Conservation (phyloP, 2,888 invertebrate species). For the Drosophila barbarae region DNA sequence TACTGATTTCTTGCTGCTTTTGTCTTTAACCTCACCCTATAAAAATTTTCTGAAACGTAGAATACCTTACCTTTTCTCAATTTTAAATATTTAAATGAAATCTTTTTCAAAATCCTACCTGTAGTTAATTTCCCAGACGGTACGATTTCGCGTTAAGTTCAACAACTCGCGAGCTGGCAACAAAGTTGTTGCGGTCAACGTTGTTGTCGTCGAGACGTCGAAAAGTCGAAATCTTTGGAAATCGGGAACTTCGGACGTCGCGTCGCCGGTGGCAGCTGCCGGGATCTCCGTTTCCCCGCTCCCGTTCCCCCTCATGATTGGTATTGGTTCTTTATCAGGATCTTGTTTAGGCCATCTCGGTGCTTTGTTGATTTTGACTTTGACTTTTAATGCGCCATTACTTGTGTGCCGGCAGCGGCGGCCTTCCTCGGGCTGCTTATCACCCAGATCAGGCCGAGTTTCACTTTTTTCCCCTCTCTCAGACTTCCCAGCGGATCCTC, state of each 20-base stretch:
- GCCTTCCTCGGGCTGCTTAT: conserved; percentile 50
- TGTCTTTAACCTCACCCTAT: too few species aligned
- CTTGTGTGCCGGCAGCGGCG: conserved; percentile 24
- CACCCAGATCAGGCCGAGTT: conserved; percentile 34
- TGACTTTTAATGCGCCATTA: conserved; percentile 54
- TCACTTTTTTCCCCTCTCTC: conserved; percentile 37
- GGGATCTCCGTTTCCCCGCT: conserved; percentile 29
- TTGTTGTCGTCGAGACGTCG: conserved; percentile 48
- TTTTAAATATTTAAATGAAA: neutral
- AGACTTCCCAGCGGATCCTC: conserved; percentile 8
- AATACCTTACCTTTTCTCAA: neutral
- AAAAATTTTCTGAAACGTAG: too few species aligned
- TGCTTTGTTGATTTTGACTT: conserved; percentile 60
- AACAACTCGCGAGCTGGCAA: conserved; percentile 64
- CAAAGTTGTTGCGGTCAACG: conserved; percentile 68
- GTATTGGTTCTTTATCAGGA: conserved; percentile 71
- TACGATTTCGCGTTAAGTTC: conserved; percentile 77
- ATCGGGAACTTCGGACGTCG: conserved; percentile 41
- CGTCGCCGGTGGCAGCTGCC: conserved; percentile 63
- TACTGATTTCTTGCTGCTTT: neutral
- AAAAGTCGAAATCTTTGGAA: conserved; percentile 19
- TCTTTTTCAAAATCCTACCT: neutral
- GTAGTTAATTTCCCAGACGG: conserved; percentile 66
- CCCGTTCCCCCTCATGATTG: conserved; percentile 57
- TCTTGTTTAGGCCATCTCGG: conserved; percentile 71